phyloP scores from a whole-genome alignment of 2,113 vertebrate species.

The Jaculus jaculus region DNA sequence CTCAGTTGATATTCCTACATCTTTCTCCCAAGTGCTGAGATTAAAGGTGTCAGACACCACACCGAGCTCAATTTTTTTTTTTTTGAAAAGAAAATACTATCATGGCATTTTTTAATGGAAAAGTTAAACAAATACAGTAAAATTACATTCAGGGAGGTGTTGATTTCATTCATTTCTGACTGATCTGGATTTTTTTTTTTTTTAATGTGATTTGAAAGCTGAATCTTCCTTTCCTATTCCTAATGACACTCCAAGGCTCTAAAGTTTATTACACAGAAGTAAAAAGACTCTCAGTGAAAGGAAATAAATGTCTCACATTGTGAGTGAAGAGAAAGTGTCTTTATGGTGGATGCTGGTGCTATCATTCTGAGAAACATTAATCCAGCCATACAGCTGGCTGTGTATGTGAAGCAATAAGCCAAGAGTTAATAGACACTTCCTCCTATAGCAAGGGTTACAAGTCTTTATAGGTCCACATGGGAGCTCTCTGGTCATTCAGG shows the following conservation, averaged over 20 bases:
- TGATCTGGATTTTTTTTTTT: no score
- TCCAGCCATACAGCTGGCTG: background rate
- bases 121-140: background rate
- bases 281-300: background rate
- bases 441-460: conserved; percentile 46
- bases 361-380: conserved; percentile 28
- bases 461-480: background rate
- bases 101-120: background rate
- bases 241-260: background rate
- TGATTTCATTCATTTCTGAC: background rate
- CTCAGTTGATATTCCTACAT: no score
- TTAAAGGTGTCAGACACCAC: no score
- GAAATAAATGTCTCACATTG: background rate
- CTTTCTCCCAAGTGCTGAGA: no score
- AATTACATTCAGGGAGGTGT: background rate
- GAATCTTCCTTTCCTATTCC: background rate
- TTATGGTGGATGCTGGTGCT: background rate
- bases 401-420: conserved; percentile 47
- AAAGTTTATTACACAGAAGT: background rate
- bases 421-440: conserved; percentile 39
- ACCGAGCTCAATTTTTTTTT: background rate
- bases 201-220: background rate
- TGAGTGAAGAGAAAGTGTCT: background rate
- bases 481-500: background rate
- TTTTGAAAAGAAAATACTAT: background rate